Evolutionary conservation across 2,113 vertebrate genomes (phyloP).

Genomic region (Sinosuthora webbiana): DNA sequence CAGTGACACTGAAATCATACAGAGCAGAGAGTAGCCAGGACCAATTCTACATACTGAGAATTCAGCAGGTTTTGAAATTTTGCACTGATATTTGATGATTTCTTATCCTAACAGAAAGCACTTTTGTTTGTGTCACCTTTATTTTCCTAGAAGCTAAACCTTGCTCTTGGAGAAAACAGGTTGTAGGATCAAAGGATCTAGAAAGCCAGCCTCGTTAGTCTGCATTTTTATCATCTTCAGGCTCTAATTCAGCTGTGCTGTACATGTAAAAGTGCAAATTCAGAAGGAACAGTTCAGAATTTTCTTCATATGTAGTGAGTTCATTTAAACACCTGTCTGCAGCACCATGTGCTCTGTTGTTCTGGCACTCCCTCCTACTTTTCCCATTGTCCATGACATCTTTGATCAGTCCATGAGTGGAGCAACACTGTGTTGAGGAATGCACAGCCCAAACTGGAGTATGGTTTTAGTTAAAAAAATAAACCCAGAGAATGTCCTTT

Average conservation of each 20-base stretch:
- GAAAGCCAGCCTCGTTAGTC: neutral
- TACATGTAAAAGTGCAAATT: neutral
- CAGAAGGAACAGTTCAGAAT: neutral
- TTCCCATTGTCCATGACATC: neutral
- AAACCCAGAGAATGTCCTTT: neutral
- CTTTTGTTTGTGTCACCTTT: neutral
- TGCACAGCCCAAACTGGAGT: neutral
- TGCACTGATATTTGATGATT: neutral
- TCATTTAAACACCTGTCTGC: neutral
- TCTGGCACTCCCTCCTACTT: neutral
- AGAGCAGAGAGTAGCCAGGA: neutral
- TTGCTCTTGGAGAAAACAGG: neutral
- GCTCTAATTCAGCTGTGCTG: neutral
- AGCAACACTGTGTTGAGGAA: neutral
- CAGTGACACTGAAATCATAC: neutral
- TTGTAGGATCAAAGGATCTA: neutral
- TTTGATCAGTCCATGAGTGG: neutral
- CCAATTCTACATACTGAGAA: neutral
- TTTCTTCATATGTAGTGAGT: neutral
- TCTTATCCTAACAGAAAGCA: neutral
- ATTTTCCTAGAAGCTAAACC: neutral
- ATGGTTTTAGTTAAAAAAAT: neutral
- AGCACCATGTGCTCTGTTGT: neutral
- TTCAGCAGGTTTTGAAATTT: neutral
- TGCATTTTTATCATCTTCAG: neutral